Base-by-base conservation (phyloP, 2,797 vertebrate species). In the Chelon labrosus region DNA sequence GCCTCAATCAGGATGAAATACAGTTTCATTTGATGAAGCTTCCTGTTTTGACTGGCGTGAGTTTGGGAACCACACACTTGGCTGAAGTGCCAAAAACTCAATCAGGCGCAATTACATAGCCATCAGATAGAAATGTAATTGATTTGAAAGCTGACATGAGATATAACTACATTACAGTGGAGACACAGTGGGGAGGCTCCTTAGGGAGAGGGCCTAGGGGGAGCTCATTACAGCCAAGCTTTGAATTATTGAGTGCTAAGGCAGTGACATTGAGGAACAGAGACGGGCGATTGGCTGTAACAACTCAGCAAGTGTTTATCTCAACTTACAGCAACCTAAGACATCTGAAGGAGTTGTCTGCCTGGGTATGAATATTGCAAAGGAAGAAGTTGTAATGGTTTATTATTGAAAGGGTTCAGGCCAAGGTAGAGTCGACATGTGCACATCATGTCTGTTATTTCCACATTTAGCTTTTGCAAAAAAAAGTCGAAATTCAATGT, bases 121-220 rank as follows among this genome's bases (percentile, higher is more conserved):
- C 92, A 94, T 95, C 94, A 94, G 93, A 95, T 93, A 91, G 91
- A 95, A 95, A 92, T 91, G 89, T 95, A 94, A 95, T 94, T 95
- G 94, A 95, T 94, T 94, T 94, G 92, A 94, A 92, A 93, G 93
- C 91, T 92, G 94, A 95, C 94, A 94, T 89, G 91, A 95, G 92
- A 93, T 94, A 94, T 93, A 94, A 94, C 92, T 93, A 94, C 91
- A 94, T 94, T 92, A 94, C 87, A 88, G 90, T 87, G 82, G 81
- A 86, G 89, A 84, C 89, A 75, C 90, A 81, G 89, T 77, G 86
- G 92, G 89, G 85, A 87, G 80, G 85, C 79, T 93, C 89, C 87
- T 88, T 59, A 44, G 93, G 92, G 93, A 94, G 82, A 49, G 51
- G 80, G 89, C 88, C 93, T 88, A 84, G 80, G 13, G 93, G 93